Base-by-base conservation (phyloP, 2,888 invertebrate species). In the Aleiodes testaceus region DNA sequence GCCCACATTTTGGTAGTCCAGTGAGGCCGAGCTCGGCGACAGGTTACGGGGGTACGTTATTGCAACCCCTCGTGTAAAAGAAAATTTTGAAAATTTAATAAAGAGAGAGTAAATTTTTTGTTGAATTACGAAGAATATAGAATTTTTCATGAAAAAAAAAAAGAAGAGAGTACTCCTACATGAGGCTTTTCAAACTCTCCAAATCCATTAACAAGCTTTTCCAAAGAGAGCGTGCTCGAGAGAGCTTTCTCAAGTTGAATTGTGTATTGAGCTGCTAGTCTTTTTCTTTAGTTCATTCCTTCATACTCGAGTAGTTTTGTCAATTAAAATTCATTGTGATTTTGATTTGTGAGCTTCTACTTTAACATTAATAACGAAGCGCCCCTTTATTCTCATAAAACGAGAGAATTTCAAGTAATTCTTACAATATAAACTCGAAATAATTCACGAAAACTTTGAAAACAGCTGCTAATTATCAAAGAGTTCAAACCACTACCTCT, bases 1-100 rank as follows among this genome's bases (percentile, higher is more conserved):
- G 85, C 79, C 85, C 85, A 67, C 83, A 83, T 80, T 80, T 81
- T 65, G 86, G 86, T 81, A 86, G 86, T 72, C 86, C 86, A 75
- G 85, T 82, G 77, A 80, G 79, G 75, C 80, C 82, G 74, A 78
- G 77, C 77, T 77, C 81, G 53, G 77, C 81, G 71, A 77, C 82
- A 69, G 75, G 77, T 69, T 77, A 80, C 76, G 77, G 73, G 71
- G 86, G 86, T 86, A 86, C 79, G 85, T 83, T 77, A 45, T 53
- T n/a, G 18, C 44, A 44, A 22, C 63, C 63, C 45, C 63, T 53
- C 18, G 45, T 47, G 42, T 55, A 14, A 66, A 66, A 20, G 26
- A 36, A 22, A 30, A 26, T 6, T 36, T 36, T 6, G 36, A 6
- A 36, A 36, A 11, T 9, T 36, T 9, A 36, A 36, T 11, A 36